Conservation (phyloP, 2,113 vertebrate species). For the Noctilio leporinus region DNA sequence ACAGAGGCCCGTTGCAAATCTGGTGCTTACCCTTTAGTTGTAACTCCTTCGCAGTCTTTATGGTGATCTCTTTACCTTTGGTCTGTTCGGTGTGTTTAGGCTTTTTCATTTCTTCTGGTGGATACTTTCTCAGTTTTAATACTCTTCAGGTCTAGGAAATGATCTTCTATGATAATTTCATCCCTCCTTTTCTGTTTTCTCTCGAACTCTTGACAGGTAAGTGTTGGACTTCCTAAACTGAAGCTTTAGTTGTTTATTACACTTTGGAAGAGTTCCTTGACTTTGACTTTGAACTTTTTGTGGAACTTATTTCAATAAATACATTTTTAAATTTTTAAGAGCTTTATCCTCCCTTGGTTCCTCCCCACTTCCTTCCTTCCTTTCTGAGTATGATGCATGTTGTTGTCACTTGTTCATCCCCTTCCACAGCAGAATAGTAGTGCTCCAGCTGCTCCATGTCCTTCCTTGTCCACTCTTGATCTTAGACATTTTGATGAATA, state of each 20-base stretch:
- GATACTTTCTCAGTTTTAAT: neutral
- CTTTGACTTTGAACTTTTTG: neutral
- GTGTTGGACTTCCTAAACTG: neutral
- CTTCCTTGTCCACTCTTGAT: neutral
- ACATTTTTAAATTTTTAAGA: neutral
- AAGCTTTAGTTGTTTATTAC: neutral
- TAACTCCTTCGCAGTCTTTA: neutral
- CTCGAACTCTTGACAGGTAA: neutral
- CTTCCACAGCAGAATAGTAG: neutral
- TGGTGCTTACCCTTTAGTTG: neutral
- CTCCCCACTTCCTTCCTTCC: accelerated
- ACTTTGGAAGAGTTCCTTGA: neutral
- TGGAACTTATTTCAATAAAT: neutral
- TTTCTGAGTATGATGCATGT: neutral
- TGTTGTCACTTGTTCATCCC: neutral
- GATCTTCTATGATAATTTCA: neutral
- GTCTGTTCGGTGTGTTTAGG: neutral
- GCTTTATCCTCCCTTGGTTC: neutral
- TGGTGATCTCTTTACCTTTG: neutral
- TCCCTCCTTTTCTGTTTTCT: neutral
- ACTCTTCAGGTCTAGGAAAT: neutral
- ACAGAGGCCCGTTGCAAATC: neutral
- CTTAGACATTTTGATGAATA: neutral
- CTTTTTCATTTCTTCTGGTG: neutral
- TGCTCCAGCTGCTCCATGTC: neutral